A percentile compares a stretch with the other conserved stretches of the same genome.
Evolutionary conservation across 2,113 vertebrate genomes (phyloP).

Genomic region (Phainopepla nitens): DNA sequence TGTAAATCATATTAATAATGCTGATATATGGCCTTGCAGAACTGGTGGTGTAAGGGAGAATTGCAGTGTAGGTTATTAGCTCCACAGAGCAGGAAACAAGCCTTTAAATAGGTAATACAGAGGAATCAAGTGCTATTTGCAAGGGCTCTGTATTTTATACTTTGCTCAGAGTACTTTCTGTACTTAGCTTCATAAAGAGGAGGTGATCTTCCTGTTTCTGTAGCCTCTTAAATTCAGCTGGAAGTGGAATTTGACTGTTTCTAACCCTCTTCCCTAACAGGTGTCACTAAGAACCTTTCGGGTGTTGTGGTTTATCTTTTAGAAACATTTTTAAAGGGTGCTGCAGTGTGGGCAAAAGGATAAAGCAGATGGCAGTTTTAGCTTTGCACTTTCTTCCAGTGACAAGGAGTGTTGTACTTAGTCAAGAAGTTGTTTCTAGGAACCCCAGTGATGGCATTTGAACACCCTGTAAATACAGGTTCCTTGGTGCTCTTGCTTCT

Average conservation of each 20-base stretch:
- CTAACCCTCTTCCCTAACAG: not conserved
- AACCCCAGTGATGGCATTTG: not conserved
- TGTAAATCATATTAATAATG: not conserved
- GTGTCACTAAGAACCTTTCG: not conserved
- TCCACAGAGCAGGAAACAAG: not conserved
- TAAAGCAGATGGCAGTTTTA: not conserved
- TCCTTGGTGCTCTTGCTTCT: not conserved
- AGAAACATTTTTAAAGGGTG: not conserved
- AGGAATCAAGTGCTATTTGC: not conserved
- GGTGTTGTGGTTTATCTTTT: not conserved
- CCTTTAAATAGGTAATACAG: not conserved
- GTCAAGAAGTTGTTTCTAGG: not conserved
- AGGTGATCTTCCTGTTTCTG: not conserved
- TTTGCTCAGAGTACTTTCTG: not conserved
- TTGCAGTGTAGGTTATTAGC: not conserved
- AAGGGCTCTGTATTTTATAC: not conserved
- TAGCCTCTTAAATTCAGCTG: not conserved
- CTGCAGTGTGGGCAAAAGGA: not conserved
- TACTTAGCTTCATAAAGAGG: not conserved
- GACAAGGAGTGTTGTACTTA: not conserved
- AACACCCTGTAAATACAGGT: not conserved
- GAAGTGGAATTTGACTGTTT: not conserved
- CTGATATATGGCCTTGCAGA: not conserved
- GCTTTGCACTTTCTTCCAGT: not conserved
- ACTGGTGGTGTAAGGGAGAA: not conserved